These are phyloP conservation scores for Beaufortia kweichowensis DNA, from an alignment of 2,113 vertebrate genomes.

Conservation along the genomic window DNA sequence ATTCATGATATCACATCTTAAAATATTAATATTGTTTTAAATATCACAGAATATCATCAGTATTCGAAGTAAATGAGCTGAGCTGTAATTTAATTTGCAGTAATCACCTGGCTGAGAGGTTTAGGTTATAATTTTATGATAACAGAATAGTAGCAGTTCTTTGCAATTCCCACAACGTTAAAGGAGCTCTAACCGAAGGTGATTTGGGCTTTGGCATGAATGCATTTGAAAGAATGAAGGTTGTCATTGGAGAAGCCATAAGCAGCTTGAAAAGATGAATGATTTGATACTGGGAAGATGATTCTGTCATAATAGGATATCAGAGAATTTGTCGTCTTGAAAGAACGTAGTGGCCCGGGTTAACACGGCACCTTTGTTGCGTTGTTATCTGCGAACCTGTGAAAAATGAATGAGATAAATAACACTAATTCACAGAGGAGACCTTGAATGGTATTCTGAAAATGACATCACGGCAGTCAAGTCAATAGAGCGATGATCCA, in stretches of 20 bases:
- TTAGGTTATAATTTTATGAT: slow-evolving; percentile 41
- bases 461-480: background rate
- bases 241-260: slow-evolving; percentile 11
- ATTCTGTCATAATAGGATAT: slow-evolving; percentile 25
- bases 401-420: slow-evolving; percentile 2
- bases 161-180: slow-evolving; percentile 19
- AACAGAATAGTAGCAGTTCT: slow-evolving; percentile 33
- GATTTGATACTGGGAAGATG: slow-evolving; percentile 14
- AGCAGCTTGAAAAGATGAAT: slow-evolving; percentile 25
- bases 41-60: slow-evolving; percentile 17
- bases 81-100: background rate
- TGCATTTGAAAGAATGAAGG: slow-evolving; percentile 1
- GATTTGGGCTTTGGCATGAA: slow-evolving; percentile 16
- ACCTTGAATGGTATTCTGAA: background rate
- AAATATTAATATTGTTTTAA: slow-evolving; percentile 32
- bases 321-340: slow-evolving; percentile 4
- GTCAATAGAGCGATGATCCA: background rate
- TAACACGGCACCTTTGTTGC: background rate
- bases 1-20: slow-evolving; percentile 17
- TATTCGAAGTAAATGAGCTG: slow-evolving; percentile 13
- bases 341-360: background rate
- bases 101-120: slow-evolving; percentile 42
- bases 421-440: background rate
- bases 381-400: background rate
- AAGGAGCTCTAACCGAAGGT: slow-evolving; percentile 13